Evolutionary conservation across 1,140 invertebrate genomes (phyloP), one percentile per base, ranked within the genome.

Genomic region (Hirudo medicinalis): DNA sequence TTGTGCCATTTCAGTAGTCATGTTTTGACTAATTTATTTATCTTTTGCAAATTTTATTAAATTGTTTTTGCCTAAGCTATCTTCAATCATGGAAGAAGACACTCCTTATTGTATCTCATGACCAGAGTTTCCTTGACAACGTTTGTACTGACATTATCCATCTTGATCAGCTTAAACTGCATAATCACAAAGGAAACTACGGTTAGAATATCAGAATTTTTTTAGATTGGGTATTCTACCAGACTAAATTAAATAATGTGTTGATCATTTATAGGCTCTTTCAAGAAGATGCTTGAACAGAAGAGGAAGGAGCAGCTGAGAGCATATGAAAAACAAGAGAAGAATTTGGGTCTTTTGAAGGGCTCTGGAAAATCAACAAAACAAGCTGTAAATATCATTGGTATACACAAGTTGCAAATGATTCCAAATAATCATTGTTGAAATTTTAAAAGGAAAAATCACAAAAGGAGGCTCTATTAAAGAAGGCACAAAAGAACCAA

Each of bases 111-210:
- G 95, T 99, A 17, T 98, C 95, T 77, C 96, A 99, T 86, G 95
- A 99, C 85, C 94, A 98, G 81, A 95, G 92, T 78, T 99, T 99
- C 84, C 88, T 99, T 71, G 95, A 99, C 80, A 97, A 97, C 79
- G 94, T 99, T 5, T 98, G 95, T 80, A 97, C 97, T 74, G 96
- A 99, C 83, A 92, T 99, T 63, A 93, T 99, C 73, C 95, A 99
- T 82, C 84, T 99, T 70, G 94, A 99, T 79, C 88, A 89, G 74
- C 89, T 92, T 76, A 97, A 97, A 80, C 83, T 99, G 13, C 91
- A 88, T 79, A 98, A 98, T 80, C 99, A 99, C 79, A 92, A 94
- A 82, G 96, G 96, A 75, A 99, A 99, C 83, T 99, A 97, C 77
- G 76, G 78, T 82, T 69, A 73, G 78, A 25, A 63, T n/a, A 36